Evolutionary conservation across 2,113 vertebrate genomes (phyloP).

Genomic region (Nasalis larvatus): DNA sequence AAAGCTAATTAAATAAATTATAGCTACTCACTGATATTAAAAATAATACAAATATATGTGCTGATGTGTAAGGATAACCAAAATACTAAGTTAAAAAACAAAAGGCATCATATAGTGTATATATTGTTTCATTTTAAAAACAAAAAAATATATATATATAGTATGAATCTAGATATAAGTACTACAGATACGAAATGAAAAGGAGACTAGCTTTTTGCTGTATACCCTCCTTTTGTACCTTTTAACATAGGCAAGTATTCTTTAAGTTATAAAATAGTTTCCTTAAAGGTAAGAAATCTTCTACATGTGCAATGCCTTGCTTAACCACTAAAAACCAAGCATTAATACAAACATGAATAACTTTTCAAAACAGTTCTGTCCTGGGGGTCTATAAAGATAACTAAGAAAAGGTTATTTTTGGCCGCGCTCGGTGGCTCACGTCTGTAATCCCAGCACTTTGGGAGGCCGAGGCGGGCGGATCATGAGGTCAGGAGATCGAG

Average conservation of each 20-base stretch:
- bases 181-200: background rate
- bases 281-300: slow-evolving; percentile 10
- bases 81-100: background rate
- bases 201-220: background rate
- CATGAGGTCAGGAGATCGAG: no score
- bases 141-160: background rate
- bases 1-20: background rate
- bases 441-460: no score
- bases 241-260: background rate
- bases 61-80: background rate
- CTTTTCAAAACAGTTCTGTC: background rate
- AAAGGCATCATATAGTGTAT: background rate
- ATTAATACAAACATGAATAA: background rate
- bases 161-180: background rate
- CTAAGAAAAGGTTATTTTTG: background rate
- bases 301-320: background rate
- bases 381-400: background rate
- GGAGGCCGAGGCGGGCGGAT: no score
- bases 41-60: background rate
- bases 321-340: slow-evolving; percentile 10
- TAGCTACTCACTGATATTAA: background rate
- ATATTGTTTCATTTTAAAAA: background rate
- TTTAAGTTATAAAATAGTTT: slow-evolving; percentile 22
- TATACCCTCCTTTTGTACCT: background rate
- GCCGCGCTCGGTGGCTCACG: no score